A percentile compares a stretch with the other conserved stretches of the same genome.
phyloP scores from a whole-genome alignment of 1,140 invertebrate genomes.

The Aphaenogaster ashmeadi region DNA sequence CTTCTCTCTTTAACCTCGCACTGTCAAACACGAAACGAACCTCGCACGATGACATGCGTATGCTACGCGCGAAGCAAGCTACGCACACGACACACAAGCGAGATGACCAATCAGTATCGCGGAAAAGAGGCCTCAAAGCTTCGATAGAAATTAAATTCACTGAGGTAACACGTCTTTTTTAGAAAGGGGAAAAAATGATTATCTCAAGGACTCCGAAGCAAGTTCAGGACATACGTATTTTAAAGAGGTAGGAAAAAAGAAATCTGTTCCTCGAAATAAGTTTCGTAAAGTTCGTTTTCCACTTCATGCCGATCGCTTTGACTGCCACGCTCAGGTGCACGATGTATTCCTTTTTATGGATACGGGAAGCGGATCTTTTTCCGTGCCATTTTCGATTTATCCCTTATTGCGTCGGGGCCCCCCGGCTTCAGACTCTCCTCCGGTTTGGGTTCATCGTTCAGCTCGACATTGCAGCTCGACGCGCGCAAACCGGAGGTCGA shows the following conservation, averaged over 20 bases:
- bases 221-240: not conserved
- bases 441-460: slow-evolving; percentile 59
- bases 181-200: not conserved
- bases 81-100: too few species aligned
- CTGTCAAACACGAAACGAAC: too few species aligned
- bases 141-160: too few species aligned
- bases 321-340: not conserved
- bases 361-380: slow-evolving; percentile 20
- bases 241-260: not conserved
- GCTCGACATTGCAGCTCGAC: slow-evolving; percentile 34
- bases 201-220: not conserved
- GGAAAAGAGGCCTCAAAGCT: too few species aligned
- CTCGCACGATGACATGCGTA: too few species aligned
- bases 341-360: not conserved
- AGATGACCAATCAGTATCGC: too few species aligned
- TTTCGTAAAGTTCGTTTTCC: not conserved
- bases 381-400: slow-evolving; percentile 38
- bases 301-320: not conserved
- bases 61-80: too few species aligned
- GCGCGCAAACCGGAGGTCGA: slow-evolving; percentile 57
- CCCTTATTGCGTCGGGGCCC: slow-evolving; percentile 24
- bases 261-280: not conserved
- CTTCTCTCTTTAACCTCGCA: too few species aligned
- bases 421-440: slow-evolving; percentile 23
- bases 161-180: too few species aligned